Evolutionary conservation across 64 coral and sea anemone genomes (phyloP).

Genomic region (Actinia tenebrosa): DNA sequence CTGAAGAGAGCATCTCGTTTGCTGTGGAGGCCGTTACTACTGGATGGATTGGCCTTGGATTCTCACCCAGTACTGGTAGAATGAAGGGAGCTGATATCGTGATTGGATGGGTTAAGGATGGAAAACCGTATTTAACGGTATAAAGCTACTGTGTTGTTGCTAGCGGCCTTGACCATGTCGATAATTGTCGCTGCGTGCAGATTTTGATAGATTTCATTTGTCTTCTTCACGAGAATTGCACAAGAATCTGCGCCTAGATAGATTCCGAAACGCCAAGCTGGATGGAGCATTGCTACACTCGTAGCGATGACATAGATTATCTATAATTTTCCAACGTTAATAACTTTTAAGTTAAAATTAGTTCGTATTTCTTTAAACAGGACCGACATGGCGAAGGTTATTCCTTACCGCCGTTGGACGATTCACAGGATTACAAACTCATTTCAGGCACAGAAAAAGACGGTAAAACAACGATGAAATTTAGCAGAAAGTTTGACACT

Average conservation of each 20-base stretch:
- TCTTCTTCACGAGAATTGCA: too few relatives aligned
- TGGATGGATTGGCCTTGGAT: slow-evolving; percentile 51
- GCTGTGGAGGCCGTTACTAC: slow-evolving; percentile 33
- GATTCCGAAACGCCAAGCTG: too few relatives aligned
- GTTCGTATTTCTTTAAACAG: background rate
- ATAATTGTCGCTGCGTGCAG: too few relatives aligned
- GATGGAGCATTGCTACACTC: too few relatives aligned
- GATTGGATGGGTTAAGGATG: slow-evolving; percentile 51
- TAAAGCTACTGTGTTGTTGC: background rate
- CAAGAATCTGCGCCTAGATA: too few relatives aligned
- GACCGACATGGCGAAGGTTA: slow-evolving; percentile 37
- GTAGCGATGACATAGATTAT: too few relatives aligned
- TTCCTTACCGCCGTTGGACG: slow-evolving; percentile 14
- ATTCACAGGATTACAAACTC: slow-evolving; percentile 30
- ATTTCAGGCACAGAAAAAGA: slow-evolving; percentile 9
- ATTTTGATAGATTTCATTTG: too few relatives aligned
- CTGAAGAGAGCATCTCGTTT: slow-evolving; percentile 28
- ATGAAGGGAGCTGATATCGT: slow-evolving; percentile 48
- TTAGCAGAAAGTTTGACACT: slow-evolving; percentile 35
- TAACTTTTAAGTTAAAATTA: too few relatives aligned
- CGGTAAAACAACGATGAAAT: slow-evolving; percentile 36
- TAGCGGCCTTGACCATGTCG: too few relatives aligned
- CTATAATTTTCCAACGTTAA: too few relatives aligned
- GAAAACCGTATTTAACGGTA: slow-evolving; percentile 32
- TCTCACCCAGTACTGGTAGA: slow-evolving; percentile 32